A percentile compares a stretch with the other conserved stretches of the same genome.
phyloP scores from a whole-genome alignment of 1,140 invertebrate species.

The Ostrea edulis region DNA sequence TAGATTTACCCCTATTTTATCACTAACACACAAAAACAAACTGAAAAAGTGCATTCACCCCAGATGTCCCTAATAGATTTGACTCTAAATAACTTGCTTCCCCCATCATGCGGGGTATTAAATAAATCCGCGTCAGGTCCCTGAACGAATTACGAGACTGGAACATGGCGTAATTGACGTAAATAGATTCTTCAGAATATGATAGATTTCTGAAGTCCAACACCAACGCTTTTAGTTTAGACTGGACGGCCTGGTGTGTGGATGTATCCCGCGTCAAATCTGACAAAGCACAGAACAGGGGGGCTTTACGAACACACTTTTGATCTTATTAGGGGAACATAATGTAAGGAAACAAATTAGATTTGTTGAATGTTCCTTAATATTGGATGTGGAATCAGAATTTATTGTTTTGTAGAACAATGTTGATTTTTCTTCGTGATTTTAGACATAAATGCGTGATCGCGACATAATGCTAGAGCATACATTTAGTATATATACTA shows the following conservation, averaged over 20 bases:
- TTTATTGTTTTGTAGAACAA: no score
- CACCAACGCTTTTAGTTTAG: not conserved
- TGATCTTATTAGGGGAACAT: not conserved
- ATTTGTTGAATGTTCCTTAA: not conserved
- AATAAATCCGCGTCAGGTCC: not conserved
- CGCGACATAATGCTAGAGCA: no score
- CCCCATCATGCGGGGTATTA: not conserved
- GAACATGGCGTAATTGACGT: not conserved
- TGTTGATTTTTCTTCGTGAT: no score
- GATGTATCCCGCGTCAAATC: not conserved
- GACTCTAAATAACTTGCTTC: not conserved
- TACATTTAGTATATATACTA: no score
- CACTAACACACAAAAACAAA: not conserved
- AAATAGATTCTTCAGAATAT: not conserved
- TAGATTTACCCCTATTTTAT: no score
- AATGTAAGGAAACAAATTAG: not conserved
- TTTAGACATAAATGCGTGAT: no score
- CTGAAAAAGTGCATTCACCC: not conserved
- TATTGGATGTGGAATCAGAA: not conserved
- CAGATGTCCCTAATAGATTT: not conserved
- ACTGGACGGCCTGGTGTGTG: not conserved
- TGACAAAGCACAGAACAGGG: not conserved
- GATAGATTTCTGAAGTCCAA: not conserved
- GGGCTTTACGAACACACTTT: not conserved
- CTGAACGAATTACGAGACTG: slow-evolving; percentile 24